Evolutionary conservation across 2,888 invertebrate genomes (phyloP).

Genomic region (Uloborus plumipes): DNA sequence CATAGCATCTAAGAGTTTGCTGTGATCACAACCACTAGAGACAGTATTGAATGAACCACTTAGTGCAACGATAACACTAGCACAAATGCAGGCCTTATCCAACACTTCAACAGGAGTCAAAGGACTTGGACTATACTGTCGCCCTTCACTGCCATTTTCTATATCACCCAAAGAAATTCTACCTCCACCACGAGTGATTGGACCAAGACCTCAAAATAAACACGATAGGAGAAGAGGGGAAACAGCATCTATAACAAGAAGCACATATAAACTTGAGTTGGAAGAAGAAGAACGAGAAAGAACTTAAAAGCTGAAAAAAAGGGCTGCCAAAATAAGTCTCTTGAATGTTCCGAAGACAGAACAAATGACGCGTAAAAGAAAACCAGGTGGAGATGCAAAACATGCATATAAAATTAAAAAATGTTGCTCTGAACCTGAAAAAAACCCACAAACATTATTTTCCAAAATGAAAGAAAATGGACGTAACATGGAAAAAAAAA

Average conservation of each 20-base stretch:
- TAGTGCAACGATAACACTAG: slow-evolving; percentile 12
- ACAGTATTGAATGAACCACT: not conserved
- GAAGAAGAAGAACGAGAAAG: slow-evolving; percentile 2
- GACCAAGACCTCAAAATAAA: slow-evolving; percentile 13
- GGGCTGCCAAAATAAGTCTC: slow-evolving; percentile 10
- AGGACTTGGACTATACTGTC: slow-evolving; percentile 13
- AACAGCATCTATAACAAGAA: slow-evolving; percentile 6
- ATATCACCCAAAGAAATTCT: slow-evolving; percentile 14
- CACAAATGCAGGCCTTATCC: slow-evolving; percentile 4
- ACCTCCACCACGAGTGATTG: slow-evolving; percentile 18
- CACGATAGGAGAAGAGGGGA: slow-evolving; percentile 9
- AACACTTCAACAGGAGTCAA: slow-evolving; percentile 9
- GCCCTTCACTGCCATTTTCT: slow-evolving; percentile 13
- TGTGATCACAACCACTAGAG: slow-evolving; percentile 4
- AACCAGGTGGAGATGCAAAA: slow-evolving; percentile 5
- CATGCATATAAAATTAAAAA: too few relatives aligned
- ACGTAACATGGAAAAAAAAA: too few relatives aligned
- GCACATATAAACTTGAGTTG: not conserved
- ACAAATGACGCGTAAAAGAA: slow-evolving; percentile 11
- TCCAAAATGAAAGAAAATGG: too few relatives aligned
- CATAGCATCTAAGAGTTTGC: not conserved
- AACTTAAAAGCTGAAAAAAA: slow-evolving; percentile 15
- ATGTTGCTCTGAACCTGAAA: too few relatives aligned
- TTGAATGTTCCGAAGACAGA: slow-evolving; percentile 10
- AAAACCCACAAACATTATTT: too few relatives aligned